A percentile compares a stretch with the other conserved stretches of the same genome.
Conservation (phyloP, 2,888 invertebrate species). For the Hypolimnas misippus region DNA sequence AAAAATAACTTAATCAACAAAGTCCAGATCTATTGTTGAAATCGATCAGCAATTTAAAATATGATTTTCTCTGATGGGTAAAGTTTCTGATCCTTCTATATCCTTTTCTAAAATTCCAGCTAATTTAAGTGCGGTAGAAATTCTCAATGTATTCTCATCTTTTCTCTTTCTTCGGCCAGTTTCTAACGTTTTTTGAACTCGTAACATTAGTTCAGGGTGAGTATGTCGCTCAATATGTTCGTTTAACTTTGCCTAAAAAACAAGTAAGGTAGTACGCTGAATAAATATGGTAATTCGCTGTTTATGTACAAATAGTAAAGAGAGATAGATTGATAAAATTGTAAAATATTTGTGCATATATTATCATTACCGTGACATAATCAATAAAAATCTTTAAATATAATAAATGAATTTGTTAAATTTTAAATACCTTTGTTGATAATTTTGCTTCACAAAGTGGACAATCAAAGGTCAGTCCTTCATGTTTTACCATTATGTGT, state of each 20-base stretch:
- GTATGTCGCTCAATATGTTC: constrained; percentile 58
- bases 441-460: constrained; percentile 62
- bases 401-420: not conserved
- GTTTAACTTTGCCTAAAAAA: constrained; percentile 59
- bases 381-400: too few relatives aligned
- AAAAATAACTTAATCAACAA: too few relatives aligned
- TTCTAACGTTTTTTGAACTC: constrained; percentile 50
- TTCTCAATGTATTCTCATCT: constrained; percentile 43
- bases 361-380: too few relatives aligned
- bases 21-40: too few relatives aligned
- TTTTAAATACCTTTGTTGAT: constrained; percentile 62
- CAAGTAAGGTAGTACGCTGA: too few relatives aligned
- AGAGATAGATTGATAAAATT: not conserved
- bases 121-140: constrained; percentile 21
- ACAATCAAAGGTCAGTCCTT: constrained; percentile 75
- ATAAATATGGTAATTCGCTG: too few relatives aligned
- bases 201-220: constrained; percentile 40
- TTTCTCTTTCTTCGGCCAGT: constrained; percentile 65
- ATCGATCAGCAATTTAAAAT: not conserved
- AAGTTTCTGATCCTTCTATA: constrained; percentile 13
- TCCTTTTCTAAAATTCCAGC: constrained; percentile 53
- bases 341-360: too few relatives aligned
- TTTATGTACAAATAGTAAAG: too few relatives aligned
- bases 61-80: not conserved
- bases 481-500: constrained; percentile 80